These are phyloP conservation scores for Scomber colias DNA, from an alignment of 2,113 vertebrate genomes.

Conservation along the genomic window DNA sequence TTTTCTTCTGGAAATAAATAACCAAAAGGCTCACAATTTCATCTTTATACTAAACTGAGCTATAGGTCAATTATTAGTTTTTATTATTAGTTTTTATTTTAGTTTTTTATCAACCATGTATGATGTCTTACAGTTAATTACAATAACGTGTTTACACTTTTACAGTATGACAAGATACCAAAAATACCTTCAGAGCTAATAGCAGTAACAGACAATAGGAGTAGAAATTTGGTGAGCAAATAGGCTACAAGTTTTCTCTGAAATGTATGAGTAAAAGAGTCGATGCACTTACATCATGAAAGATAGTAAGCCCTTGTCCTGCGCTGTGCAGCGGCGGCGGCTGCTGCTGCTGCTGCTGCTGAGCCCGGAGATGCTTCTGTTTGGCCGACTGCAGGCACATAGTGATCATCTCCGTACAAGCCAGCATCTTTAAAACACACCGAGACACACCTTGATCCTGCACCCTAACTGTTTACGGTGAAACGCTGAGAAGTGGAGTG, in stretches of 20 bases:
- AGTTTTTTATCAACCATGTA: neutral
- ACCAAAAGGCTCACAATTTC: neutral
- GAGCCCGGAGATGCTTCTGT: conserved; percentile 82
- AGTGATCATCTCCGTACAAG: conserved; percentile 87
- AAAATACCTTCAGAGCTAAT: too few species aligned
- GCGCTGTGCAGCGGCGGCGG: conserved; percentile 66
- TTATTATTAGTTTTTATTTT: too few species aligned
- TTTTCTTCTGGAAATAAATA: neutral
- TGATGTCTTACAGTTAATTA: neutral
- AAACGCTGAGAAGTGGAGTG: neutral
- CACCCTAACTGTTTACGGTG: neutral
- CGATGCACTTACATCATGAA: conserved; percentile 84
- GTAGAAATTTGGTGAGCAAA: neutral
- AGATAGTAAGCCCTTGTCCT: conserved; percentile 83
- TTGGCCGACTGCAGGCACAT: conserved; percentile 88
- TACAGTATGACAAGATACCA: too few species aligned
- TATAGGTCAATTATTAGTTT: too few species aligned
- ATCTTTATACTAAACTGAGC: neutral
- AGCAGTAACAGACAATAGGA: neutral
- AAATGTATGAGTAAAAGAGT: neutral
- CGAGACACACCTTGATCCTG: conserved; percentile 12
- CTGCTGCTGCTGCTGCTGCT: conserved; percentile 71
- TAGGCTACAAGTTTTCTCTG: neutral
- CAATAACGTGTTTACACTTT: neutral
- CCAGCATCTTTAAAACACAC: conserved; percentile 79